A percentile compares a stretch with the other conserved stretches of the same genome.
Conservation (phyloP, 2,113 vertebrate genomes). For the Podiceps cristatus region DNA sequence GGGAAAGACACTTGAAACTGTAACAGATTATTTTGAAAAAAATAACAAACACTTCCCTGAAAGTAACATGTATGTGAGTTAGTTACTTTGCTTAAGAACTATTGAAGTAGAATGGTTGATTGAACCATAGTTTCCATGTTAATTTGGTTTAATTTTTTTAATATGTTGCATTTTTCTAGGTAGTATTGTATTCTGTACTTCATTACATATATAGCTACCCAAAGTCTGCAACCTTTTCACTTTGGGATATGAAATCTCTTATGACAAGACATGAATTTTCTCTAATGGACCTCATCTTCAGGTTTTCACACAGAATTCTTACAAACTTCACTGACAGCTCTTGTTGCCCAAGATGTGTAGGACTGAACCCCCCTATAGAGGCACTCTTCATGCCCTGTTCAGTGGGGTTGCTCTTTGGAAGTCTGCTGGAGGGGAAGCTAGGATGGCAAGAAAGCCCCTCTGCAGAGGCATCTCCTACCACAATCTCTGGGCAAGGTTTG, state of each 20-base stretch:
- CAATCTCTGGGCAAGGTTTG: background rate
- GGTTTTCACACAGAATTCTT: background rate
- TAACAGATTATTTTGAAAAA: constrained; percentile 7
- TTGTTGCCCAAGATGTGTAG: background rate
- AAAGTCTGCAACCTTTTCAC: background rate
- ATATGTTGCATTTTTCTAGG: background rate
- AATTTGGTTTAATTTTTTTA: background rate
- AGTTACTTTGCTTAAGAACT: background rate
- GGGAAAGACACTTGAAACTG: constrained; percentile 21
- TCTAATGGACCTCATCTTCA: background rate
- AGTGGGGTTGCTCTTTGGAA: background rate
- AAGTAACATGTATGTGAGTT: background rate
- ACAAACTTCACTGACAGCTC: background rate
- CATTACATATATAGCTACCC: background rate
- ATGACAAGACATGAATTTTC: background rate
- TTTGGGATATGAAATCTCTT: background rate
- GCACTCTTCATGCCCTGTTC: background rate
- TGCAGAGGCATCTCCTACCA: background rate
- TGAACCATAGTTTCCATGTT: background rate
- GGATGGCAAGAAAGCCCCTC: background rate
- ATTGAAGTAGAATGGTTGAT: background rate
- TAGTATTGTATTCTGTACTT: background rate
- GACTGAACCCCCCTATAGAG: background rate
- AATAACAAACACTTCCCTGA: background rate
- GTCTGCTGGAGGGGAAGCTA: background rate